Base-by-base conservation (phyloP, 2,888 invertebrate species). In the Stenodera caucasica region DNA sequence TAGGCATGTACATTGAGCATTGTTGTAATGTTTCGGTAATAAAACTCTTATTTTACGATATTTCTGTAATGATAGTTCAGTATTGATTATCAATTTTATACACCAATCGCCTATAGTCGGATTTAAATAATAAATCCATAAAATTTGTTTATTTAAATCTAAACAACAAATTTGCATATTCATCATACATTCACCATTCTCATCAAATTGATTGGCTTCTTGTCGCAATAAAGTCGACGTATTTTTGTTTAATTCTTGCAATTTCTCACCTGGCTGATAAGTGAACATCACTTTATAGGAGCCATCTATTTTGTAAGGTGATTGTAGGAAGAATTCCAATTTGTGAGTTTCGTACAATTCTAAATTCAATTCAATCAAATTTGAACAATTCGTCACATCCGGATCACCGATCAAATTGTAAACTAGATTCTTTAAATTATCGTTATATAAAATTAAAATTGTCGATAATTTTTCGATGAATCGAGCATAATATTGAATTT, bases 361-460 rank as follows among this genome's bases (percentile, higher is more conserved):
- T 7, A 53, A 62, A 11, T 59, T 61, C 1, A 74, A 14, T n/a
- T 61, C 57, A 12, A 68, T 63, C 50, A 68, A 67, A 9, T 66
- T 57, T 4, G 63, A 63, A 50, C 62, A 58, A 18, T 67, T 50
- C 14, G 64, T 60, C 6, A 70, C 70, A 53, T 73, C 65, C 0
- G 78, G 71, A 26, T 69, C 66, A 11, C 78, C 79, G 5, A 63
- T 60, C n/a, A 79, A 51, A 9, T 56, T 66, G 5, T 75, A 61
- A 0, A 71, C 75, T 15, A 72, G 67, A 49, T 71, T 75, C 60
- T 69, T 71, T 8, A 72, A 63, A 0, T 72, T 72, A 0, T 78
- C 78, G 0, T 77, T 77, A 15, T 72, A 74, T 11, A 78, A 61
- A 5, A 78, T 56, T 45, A 78, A 49, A 2, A 68, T 68, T 2